phyloP scores from a whole-genome alignment of 1,140 invertebrate species.

The Macrobrachium rosenbergii region DNA sequence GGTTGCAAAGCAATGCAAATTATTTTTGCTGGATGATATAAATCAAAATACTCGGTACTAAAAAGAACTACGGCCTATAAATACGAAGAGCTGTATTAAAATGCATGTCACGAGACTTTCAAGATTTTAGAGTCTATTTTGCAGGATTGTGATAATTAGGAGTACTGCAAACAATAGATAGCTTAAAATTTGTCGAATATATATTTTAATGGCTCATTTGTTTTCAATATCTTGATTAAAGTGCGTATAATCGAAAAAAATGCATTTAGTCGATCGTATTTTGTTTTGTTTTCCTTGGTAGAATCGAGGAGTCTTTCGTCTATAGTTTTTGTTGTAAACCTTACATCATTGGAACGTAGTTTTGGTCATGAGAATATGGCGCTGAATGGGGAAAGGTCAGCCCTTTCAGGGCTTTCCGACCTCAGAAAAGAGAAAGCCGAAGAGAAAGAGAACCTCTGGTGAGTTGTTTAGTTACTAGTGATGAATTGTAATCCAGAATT shows the following conservation, averaged over 20 bases:
- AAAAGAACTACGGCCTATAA: background rate
- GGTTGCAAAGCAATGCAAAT: background rate
- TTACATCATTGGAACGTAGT: constrained; percentile 58
- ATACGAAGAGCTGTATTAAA: background rate
- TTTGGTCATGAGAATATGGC: constrained; percentile 66
- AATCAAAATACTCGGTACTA: background rate
- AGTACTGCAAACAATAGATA: constrained; percentile 26
- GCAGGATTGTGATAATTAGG: background rate
- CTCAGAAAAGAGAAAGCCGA: constrained; percentile 69
- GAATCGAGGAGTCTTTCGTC: constrained; percentile 7
- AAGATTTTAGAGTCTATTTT: constrained; percentile 13
- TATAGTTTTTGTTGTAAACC: constrained; percentile 40
- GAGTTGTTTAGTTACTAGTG: constrained; percentile 52
- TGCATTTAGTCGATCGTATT: background rate
- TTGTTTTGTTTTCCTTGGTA: background rate
- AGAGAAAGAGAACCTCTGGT: constrained; percentile 71
- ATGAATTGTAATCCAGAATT: background rate
- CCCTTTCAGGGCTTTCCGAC: constrained; percentile 66
- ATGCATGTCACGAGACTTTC: background rate
- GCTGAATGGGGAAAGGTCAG: constrained; percentile 64
- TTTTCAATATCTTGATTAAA: background rate
- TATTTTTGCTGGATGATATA: background rate
- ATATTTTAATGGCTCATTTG: background rate
- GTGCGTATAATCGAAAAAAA: background rate
- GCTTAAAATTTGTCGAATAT: background rate